phyloP scores from a whole-genome alignment of 1,140 invertebrate species.

The Macrotrachela quadricornifera region DNA sequence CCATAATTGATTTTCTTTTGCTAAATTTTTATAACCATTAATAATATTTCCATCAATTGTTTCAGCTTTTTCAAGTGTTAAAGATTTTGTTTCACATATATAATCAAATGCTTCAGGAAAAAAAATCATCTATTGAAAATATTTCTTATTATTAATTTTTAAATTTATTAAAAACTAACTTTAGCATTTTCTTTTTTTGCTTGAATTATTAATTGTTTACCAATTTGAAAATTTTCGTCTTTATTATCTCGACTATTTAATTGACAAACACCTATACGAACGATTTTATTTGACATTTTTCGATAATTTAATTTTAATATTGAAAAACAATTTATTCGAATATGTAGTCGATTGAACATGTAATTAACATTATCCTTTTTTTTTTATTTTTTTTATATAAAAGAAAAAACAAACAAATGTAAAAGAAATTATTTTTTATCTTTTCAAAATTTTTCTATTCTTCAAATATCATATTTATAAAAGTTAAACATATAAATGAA shows the following conservation, averaged over 20 bases:
- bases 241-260: conserved; percentile 2
- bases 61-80: conserved; percentile 51
- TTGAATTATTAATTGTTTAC: not conserved
- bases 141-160: not conserved
- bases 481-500: no score
- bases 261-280: conserved; percentile 2
- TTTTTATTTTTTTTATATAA: no score
- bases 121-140: conserved; percentile 60
- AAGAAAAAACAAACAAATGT: no score
- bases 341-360: no score
- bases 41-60: conserved; percentile 47
- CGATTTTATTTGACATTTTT: no score
- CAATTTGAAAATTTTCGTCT: conserved; percentile 1
- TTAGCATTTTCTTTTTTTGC: conserved; percentile 1
- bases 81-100: conserved; percentile 49
- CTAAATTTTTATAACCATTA: conserved; percentile 46
- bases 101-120: conserved; percentile 85
- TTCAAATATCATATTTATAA: no score
- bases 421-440: no score
- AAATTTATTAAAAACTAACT: not conserved
- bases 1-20: conserved; percentile 53
- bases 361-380: no score
- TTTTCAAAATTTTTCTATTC: no score
- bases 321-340: no score
- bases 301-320: no score